These are phyloP conservation scores for Alentia gelatinosa DNA, from an alignment of 2,888 invertebrate genomes.

Conservation along the genomic window DNA sequence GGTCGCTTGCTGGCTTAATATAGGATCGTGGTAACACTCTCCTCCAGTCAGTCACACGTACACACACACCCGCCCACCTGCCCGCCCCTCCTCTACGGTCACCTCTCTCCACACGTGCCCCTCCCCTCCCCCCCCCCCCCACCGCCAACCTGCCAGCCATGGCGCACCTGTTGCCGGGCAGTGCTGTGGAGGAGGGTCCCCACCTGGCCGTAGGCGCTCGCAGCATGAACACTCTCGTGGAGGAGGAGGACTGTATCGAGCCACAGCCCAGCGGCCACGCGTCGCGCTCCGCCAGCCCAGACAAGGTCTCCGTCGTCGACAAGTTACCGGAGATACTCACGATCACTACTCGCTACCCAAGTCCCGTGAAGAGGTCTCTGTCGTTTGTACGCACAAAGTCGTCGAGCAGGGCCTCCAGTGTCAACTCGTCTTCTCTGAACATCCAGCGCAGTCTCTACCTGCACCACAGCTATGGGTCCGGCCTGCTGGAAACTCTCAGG, in stretches of 20 bases:
- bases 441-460: neutral
- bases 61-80: neutral
- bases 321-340: neutral
- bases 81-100: neutral
- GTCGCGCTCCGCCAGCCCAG: neutral
- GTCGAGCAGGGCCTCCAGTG: neutral
- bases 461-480: neutral
- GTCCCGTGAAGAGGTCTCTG: neutral
- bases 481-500: neutral
- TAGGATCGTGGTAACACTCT: too few relatives aligned
- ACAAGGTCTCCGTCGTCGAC: neutral
- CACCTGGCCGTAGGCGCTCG: neutral
- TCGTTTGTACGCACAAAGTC: neutral
- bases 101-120: neutral
- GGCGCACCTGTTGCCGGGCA: neutral
- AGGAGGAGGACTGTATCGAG: neutral
- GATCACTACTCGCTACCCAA: neutral
- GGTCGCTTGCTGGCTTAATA: too few relatives aligned
- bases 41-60: neutral
- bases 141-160: neutral
- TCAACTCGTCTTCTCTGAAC: neutral
- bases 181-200: too few relatives aligned
- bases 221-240: neutral
- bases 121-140: neutral
- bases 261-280: neutral